Evolutionary conservation across 2,888 invertebrate species (phyloP).

Genomic region (Ischnura elegans): DNA sequence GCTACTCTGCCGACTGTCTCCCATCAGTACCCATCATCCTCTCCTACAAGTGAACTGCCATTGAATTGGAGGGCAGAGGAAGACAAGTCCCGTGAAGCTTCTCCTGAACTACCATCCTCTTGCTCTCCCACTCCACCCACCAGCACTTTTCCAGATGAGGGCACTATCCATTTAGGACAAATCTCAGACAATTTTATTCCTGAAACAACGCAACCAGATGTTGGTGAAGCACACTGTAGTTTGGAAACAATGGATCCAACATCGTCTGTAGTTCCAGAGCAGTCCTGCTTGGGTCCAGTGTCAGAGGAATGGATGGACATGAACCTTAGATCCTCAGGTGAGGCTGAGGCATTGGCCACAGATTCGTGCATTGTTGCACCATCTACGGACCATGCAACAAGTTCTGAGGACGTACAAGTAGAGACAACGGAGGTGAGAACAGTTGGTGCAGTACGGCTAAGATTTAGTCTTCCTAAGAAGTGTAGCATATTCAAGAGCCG

Average conservation of each 20-base stretch:
- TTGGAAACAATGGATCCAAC: conserved; percentile 48
- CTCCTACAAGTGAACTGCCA: conserved; percentile 36
- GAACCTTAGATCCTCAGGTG: conserved; percentile 39
- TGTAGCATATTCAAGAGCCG: conserved; percentile 95
- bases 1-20: conserved; percentile 36
- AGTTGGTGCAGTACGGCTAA: conserved; percentile 51
- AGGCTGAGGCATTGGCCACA: conserved; percentile 70
- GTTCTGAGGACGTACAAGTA: conserved; percentile 72
- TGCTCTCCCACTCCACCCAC: conserved; percentile 57
- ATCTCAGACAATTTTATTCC: conserved; percentile 49
- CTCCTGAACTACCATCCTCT: conserved; percentile 48
- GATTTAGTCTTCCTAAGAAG: conserved; percentile 82
- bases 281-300: conserved; percentile 74
- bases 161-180: conserved; percentile 34
- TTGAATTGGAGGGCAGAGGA: conserved; percentile 50
- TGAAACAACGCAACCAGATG: conserved; percentile 57
- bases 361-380: conserved; percentile 75
- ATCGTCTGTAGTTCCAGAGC: conserved; percentile 16
- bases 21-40: background rate
- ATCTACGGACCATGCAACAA: conserved; percentile 72
- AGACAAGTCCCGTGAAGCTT: conserved; percentile 26
- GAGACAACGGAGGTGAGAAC: conserved; percentile 47
- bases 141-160: conserved; percentile 53
- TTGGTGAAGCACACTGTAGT: conserved; percentile 60
- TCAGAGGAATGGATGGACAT: conserved; percentile 78